Evolutionary conservation across 2,888 invertebrate genomes (phyloP).

Genomic region (Athalia circularis): DNA sequence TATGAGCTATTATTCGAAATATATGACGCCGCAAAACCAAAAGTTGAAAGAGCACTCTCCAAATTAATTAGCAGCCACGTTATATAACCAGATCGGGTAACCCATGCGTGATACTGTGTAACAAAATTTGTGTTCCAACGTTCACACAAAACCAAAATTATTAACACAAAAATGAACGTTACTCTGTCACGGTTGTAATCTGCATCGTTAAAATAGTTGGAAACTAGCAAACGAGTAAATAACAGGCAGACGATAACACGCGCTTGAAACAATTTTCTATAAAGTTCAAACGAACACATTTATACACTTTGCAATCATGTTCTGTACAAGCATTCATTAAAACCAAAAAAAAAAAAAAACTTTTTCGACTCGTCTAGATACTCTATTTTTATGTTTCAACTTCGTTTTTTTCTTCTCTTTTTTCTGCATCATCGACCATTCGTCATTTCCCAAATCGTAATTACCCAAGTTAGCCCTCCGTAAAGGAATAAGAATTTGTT

Average conservation of each 20-base stretch:
- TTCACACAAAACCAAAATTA: neutral
- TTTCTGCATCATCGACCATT: neutral
- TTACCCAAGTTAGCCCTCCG: neutral
- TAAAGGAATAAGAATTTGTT: constrained; percentile 3
- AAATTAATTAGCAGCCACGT: neutral
- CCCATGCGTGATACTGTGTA: neutral
- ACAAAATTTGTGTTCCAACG: neutral
- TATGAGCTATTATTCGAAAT: no score
- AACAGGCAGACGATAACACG: constrained; percentile 8
- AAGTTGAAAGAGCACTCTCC: no score
- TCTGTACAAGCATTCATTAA: constrained; percentile 4
- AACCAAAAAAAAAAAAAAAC: neutral
- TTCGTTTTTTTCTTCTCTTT: neutral
- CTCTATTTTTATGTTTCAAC: constrained; percentile 1
- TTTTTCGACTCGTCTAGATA: neutral
- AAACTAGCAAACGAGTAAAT: constrained; percentile 19
- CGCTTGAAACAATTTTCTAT: constrained; percentile 3
- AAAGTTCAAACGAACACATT: neutral
- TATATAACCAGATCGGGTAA: neutral
- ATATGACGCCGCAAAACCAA: no score
- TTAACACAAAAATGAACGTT: constrained; percentile 2
- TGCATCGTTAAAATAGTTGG: constrained; percentile 21
- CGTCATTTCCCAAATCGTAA: constrained; percentile 8
- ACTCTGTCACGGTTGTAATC: constrained; percentile 20
- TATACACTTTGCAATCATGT: neutral